Evolutionary conservation across 2,113 vertebrate species (phyloP), one percentile per base, ranked within the genome.

Genomic region (Thinocorus orbignyianus): DNA sequence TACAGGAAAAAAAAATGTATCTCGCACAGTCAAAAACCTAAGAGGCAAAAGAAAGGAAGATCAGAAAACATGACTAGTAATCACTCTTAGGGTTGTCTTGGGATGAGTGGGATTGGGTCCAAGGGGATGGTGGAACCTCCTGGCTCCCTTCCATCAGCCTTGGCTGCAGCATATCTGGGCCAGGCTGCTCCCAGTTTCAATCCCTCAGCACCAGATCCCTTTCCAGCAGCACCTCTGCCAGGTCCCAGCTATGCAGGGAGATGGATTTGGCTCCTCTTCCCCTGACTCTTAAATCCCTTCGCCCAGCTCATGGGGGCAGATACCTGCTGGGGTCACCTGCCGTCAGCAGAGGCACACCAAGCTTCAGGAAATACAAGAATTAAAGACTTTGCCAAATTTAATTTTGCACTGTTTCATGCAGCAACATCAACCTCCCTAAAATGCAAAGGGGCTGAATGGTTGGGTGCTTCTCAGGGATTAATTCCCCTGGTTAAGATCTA

Each of bases 321-420:
- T 26, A 24, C 2, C 24, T 23, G 9, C n/a, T 11, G 35, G 37
- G 26, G 20, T 44, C 35, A 8, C 11, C 81, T 78, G 48, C 35
- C 0, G 0, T 11, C 0, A 1, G 48, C 48, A 18, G 6, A 2
- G 3, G 11, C 31, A 24, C 1, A 4, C 11, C 13, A 11, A 49
- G 41, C 35, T 30, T 49, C 31, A 7, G 62, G 11, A 49, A 48
- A 52, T 6, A 7, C 42, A 30, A 17, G 17, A n/a, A 9, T 26
- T 11, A 16, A 64, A 64, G 19, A 22, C 16, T 64, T 33, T 0
- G 0, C 20, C 17, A 51, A 26, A 22, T 26, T 58, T 10, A 9
- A 1, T 5, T 4, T 4, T 4, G 19, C 5, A 2, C 15, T 31
- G 20, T 35, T 83, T 35, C 12, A 37, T 0, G 3, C 31, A 33